Evolutionary conservation across 2,113 vertebrate species (phyloP).

Genomic region (Pristiophorus japonicus): DNA sequence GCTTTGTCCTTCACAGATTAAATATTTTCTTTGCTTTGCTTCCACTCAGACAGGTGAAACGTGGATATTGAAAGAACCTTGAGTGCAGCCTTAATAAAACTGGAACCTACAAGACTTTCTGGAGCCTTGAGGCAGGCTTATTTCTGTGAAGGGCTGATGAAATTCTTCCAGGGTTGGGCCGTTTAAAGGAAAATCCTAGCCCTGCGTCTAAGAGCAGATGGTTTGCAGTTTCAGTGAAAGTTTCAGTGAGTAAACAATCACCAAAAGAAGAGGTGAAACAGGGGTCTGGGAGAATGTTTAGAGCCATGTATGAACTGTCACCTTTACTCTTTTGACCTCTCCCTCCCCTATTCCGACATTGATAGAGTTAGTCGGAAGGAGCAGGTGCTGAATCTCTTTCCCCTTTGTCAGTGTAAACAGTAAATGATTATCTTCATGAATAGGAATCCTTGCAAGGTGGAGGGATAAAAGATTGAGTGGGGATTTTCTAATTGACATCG

Average conservation of each 20-base stretch:
- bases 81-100: not conserved
- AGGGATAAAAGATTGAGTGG: not conserved
- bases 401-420: conserved; percentile 25
- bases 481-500: too few species aligned
- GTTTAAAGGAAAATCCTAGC: not conserved
- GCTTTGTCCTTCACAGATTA: not conserved
- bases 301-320: conserved; percentile 19
- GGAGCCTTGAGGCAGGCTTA: not conserved
- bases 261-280: conserved; percentile 9
- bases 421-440: conserved; percentile 21
- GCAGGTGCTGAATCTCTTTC: conserved; percentile 9
- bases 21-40: not conserved
- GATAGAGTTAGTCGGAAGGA: not conserved
- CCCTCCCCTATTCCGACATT: not conserved
- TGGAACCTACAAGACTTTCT: not conserved
- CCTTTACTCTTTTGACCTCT: conserved; percentile 26
- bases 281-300: not conserved
- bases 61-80: not conserved
- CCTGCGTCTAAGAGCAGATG: not conserved
- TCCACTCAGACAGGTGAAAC: not conserved
- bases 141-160: not conserved
- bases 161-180: not conserved
- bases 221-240: not conserved
- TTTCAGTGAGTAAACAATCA: not conserved
- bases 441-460: conserved; percentile 13